Percentiles rank a stretch among this genome's conserved stretches.
Conservation (phyloP, 2,113 vertebrate species). For the Syngnathus scovelli region DNA sequence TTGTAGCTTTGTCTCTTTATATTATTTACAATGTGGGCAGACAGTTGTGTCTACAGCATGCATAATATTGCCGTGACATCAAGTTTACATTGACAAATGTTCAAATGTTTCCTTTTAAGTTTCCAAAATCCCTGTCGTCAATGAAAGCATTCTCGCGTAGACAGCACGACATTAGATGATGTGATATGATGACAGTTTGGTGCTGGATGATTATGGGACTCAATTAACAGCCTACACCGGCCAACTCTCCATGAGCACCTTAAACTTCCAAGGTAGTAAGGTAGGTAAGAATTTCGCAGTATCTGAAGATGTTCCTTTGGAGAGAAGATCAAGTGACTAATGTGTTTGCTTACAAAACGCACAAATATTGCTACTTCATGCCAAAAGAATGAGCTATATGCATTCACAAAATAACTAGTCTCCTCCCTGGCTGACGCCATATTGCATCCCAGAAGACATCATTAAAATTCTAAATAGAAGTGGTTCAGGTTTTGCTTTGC, state of each 20-base stretch:
- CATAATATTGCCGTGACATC: too few relatives aligned
- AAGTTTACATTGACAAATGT: too few relatives aligned
- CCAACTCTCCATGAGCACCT: slow-evolving; percentile 23
- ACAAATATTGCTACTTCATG: slow-evolving; percentile 43
- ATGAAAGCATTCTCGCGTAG: too few relatives aligned
- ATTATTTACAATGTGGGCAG: too few relatives aligned
- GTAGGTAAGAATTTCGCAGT: too few relatives aligned
- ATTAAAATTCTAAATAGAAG: slow-evolving; percentile 25
- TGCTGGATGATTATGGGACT: slow-evolving; percentile 20
- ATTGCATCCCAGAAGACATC: slow-evolving; percentile 29
- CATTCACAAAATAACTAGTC: slow-evolving; percentile 32
- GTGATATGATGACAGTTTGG: slow-evolving; percentile 11
- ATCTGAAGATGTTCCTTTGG: slow-evolving; percentile 27
- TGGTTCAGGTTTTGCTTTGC: not conserved
- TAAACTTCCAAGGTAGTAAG: not conserved
- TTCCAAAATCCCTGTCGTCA: not conserved
- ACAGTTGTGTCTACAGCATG: too few relatives aligned
- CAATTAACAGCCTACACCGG: slow-evolving; percentile 25
- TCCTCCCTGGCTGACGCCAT: slow-evolving; percentile 31
- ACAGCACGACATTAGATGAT: not conserved
- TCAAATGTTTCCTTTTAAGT: not conserved
- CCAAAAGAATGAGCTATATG: slow-evolving; percentile 38
- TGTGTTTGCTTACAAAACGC: slow-evolving; percentile 40
- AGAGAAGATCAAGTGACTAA: slow-evolving; percentile 43
- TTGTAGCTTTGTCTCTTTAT: too few relatives aligned